phyloP scores from a whole-genome alignment of 2,888 invertebrate species.

The Parnassius glacialis region DNA sequence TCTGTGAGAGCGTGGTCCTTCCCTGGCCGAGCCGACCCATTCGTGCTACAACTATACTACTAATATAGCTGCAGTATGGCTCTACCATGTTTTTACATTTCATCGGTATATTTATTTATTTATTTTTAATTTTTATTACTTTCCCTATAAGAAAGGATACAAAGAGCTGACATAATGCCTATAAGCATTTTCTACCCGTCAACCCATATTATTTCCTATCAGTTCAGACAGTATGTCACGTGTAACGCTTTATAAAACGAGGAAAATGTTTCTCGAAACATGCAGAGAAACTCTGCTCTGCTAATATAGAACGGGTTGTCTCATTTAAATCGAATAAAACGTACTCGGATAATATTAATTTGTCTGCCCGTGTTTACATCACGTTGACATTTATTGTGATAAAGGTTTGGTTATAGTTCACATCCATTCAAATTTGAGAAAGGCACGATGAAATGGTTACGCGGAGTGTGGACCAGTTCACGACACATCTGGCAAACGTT shows the following conservation, averaged over 20 bases:
- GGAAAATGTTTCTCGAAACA: constrained; percentile 5
- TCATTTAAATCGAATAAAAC: not conserved
- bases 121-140: too few relatives aligned
- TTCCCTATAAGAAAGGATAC: too few relatives aligned
- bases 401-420: not conserved
- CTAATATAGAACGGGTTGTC: constrained; percentile 5
- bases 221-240: not conserved
- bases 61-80: too few relatives aligned
- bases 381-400: not conserved
- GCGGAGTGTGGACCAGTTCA: not conserved
- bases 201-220: not conserved
- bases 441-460: constrained; percentile 1
- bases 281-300: not conserved
- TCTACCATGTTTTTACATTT: too few relatives aligned
- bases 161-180: too few relatives aligned
- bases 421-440: not conserved
- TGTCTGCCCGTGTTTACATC: constrained; percentile 1
- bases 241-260: not conserved
- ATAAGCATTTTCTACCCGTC: too few relatives aligned
- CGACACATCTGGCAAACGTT: constrained; percentile 3
- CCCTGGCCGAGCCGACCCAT: too few relatives aligned
- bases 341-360: not conserved
- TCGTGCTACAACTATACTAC: too few relatives aligned
- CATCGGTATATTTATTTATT: too few relatives aligned
- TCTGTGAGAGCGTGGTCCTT: too few relatives aligned